Base-by-base conservation (phyloP, 2,888 invertebrate genomes). In the Sinohyriopsis cumingii region DNA sequence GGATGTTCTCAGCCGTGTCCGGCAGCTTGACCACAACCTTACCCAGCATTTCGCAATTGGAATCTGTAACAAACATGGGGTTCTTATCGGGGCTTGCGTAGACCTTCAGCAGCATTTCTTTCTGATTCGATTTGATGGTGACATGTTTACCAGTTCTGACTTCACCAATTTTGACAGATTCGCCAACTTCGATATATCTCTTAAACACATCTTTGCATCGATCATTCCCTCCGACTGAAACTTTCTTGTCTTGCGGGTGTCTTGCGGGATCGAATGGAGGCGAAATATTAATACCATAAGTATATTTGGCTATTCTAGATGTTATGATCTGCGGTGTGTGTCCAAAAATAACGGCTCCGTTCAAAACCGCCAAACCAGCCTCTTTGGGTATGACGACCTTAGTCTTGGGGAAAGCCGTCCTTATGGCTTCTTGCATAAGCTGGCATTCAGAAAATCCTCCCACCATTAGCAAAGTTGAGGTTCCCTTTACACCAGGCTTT, bases 81-180 rank as follows among this genome's bases (percentile, higher is more conserved):
- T 77, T 72, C n/a, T 56, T 61, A 24, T 73, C 73, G 45, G 74
- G 72, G 22, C 75, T 74, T 5, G 77, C 76, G 60, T 70, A 80
- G 7, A 82, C 71, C 62, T 78, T 78, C 61, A 81, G 67, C 25
- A 78, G 59, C 81, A 79, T 79, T 71, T 81, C 78, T 60, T 68
- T 67, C 61, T 79, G 78, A 55, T 72, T 70, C 19, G 77, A 55
- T 70, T 78, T 76, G 19, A 81, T 70, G 1, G 81, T 77, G n/a
- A 79, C 71, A 63, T 79, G 78, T 28, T 76, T 73, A 1, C 79
- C 78, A n/a, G 75, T 66, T 53, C 64, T 68, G 6, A 67, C 69
- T 59, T 79, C 78, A 5, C 76, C 75, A 7, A 6, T 33, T 33
- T 33, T 33, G 7, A 81, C 67, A 9, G 67, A 67, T 54, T 79